phyloP scores from a whole-genome alignment of 2,113 vertebrate genomes.

The Sminthopsis crassicaudata region DNA sequence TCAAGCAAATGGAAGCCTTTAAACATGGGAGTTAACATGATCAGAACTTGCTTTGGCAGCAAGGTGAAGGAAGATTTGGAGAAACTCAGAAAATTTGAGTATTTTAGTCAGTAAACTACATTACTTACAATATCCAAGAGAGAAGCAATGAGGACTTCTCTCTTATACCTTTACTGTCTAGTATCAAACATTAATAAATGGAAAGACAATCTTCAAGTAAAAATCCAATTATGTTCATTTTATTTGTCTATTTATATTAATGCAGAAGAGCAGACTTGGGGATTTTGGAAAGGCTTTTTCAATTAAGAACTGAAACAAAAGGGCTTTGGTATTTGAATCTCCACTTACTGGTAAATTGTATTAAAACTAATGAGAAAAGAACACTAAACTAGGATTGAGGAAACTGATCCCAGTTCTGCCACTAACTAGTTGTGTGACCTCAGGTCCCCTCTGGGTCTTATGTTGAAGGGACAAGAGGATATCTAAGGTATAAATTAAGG shows the following conservation, averaged over 20 bases:
- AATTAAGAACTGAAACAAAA: neutral
- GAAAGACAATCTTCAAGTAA: neutral
- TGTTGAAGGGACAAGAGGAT: neutral
- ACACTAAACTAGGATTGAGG: neutral
- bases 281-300: neutral
- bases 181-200: neutral
- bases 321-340: neutral
- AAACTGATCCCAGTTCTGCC: neutral
- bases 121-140: neutral
- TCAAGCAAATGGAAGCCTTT: neutral
- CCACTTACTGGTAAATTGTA: neutral
- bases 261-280: neutral
- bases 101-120: neutral
- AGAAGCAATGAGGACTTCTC: neutral
- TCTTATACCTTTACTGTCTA: neutral
- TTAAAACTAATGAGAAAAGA: neutral
- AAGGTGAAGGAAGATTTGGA: neutral
- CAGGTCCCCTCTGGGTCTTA: neutral
- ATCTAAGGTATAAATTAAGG: neutral
- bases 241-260: neutral
- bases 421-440: neutral
- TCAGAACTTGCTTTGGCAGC: neutral
- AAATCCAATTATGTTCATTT: neutral
- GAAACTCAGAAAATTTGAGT: neutral
- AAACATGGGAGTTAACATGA: neutral